Evolutionary conservation across 2,888 invertebrate species (phyloP).

Genomic region (Timema cristinae): DNA sequence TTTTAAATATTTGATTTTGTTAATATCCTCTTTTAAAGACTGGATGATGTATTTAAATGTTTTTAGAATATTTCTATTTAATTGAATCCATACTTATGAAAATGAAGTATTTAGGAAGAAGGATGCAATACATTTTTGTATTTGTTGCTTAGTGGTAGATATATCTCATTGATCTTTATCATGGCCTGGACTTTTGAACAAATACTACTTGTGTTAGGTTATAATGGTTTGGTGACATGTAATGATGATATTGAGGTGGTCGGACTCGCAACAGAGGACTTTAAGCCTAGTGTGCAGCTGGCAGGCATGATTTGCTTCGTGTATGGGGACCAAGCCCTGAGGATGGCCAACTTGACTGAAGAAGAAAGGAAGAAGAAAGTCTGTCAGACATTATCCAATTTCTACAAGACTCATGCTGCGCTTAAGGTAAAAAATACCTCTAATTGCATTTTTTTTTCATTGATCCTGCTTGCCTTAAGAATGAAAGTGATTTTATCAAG

Average conservation of each 20-base stretch:
- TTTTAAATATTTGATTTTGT: too few species aligned
- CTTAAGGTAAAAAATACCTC: conserved; percentile 22
- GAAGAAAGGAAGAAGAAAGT: conserved; percentile 26
- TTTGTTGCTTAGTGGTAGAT: too few species aligned
- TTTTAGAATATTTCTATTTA: too few species aligned
- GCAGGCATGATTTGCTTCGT: conserved; percentile 30
- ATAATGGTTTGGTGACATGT: conserved; percentile 30
- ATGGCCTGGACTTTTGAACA: too few species aligned
- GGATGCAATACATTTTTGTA: too few species aligned
- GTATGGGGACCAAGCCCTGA: conserved; percentile 26
- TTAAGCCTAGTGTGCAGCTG: conserved; percentile 24
- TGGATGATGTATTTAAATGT: too few species aligned
- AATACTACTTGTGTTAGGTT: conserved; percentile 26
- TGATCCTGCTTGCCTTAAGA: neutral
- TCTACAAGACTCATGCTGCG: conserved; percentile 29
- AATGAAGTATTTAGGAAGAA: too few species aligned
- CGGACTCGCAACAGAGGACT: conserved; percentile 25
- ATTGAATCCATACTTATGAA: too few species aligned
- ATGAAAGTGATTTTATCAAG: neutral
- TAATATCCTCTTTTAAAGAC: too few species aligned
- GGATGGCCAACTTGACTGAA: conserved; percentile 22
- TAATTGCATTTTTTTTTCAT: neutral
- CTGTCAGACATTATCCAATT: conserved; percentile 26
- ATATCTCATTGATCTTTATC: too few species aligned
- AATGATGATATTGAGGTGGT: conserved; percentile 30